Base-by-base conservation (phyloP, 2,888 invertebrate genomes). In the Zaprionus obscuricornis region DNA sequence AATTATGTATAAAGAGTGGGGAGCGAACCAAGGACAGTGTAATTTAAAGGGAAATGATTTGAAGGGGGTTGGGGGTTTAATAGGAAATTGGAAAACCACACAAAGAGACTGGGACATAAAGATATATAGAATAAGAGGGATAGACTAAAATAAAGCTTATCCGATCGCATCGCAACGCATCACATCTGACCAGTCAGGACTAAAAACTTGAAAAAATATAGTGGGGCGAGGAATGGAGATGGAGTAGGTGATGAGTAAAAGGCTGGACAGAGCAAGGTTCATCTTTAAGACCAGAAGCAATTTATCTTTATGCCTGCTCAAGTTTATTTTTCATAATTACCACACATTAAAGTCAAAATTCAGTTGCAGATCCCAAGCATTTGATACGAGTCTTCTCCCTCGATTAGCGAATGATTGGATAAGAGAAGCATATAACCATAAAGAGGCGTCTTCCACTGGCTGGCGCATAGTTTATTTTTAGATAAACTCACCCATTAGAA, bases 321-420 rank as follows among this genome's bases (percentile, higher is more conserved):
- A 75, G 81, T 78, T 78, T 74, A 65, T 68, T 71, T 75, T 78
- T 79, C 65, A 69, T 79, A 79, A 79, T 79, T 79, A 81, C 78
- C 68, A 45, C 71, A 74, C 66, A 79, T 78, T 79, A 81, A 74
- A 75, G 75, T 75, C 78, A 51, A n/a, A 78, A 78, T 63, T 75
- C 57, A 71, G 70, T 67, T 65, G 67, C 64, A 57, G 71, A 74
- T 74, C 66, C 72, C 69, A 62, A 45, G 43, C 59, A 52, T 55
- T 59, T 71, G 72, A 60, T 54, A 74, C 37, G 58, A 66, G n/a
- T n/a, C 22, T 10, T 34, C 47, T 39, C 40, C 47, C 33, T 45
- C 11, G 29, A 18, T 26, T 14, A 27, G 10, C 20, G 6, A 7
- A 3, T 16, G 2, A 13, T 20, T 14, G 10, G n/a, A n/a, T n/a